A percentile compares a stretch with the other conserved stretches of the same genome.
Conservation (phyloP, 1,140 invertebrate genomes). For the Aphelenchoides fujianensis region DNA sequence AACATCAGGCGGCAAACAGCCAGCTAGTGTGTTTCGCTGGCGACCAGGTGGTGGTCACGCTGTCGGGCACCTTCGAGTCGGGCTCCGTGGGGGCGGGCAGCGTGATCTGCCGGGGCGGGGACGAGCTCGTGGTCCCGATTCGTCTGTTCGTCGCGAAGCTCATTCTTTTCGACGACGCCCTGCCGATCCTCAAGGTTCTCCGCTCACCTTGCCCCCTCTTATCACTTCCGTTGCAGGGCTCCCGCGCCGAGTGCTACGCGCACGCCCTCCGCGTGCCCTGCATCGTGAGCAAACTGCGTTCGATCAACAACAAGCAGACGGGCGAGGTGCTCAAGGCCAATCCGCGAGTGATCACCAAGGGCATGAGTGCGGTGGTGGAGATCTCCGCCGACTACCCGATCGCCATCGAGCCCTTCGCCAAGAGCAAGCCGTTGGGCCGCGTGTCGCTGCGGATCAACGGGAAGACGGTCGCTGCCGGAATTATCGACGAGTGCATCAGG, state of each 20-base stretch:
- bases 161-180: slow-evolving; percentile 75
- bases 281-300: slow-evolving; percentile 77
- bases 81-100: slow-evolving; percentile 77
- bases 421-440: slow-evolving; percentile 41
- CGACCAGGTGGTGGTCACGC: slow-evolving; percentile 79
- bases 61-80: slow-evolving; percentile 71
- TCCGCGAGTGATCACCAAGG: slow-evolving; percentile 46
- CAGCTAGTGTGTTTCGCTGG: slow-evolving; percentile 80
- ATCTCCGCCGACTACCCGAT: slow-evolving; percentile 39
- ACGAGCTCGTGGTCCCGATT: slow-evolving; percentile 40
- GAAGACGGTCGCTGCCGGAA: slow-evolving; percentile 48
- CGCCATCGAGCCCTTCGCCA: slow-evolving; percentile 39
- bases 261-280: slow-evolving; percentile 72
- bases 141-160: slow-evolving; percentile 33
- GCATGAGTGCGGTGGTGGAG: slow-evolving; percentile 45
- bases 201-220: background rate
- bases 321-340: slow-evolving; percentile 52
- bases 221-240: slow-evolving; percentile 57
- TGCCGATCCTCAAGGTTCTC: slow-evolving; percentile 84
- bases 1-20: slow-evolving; percentile 74
- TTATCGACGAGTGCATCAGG: slow-evolving; percentile 40
- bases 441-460: slow-evolving; percentile 45
- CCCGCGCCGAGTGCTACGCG: slow-evolving; percentile 67
- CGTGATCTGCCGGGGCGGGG: slow-evolving; percentile 54
- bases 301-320: slow-evolving; percentile 61